Percentiles rank a stretch among this genome's conserved stretches.
These are phyloP conservation scores for Rhagium mordax DNA, from an alignment of 2,888 invertebrate genomes.

Conservation along the genomic window DNA sequence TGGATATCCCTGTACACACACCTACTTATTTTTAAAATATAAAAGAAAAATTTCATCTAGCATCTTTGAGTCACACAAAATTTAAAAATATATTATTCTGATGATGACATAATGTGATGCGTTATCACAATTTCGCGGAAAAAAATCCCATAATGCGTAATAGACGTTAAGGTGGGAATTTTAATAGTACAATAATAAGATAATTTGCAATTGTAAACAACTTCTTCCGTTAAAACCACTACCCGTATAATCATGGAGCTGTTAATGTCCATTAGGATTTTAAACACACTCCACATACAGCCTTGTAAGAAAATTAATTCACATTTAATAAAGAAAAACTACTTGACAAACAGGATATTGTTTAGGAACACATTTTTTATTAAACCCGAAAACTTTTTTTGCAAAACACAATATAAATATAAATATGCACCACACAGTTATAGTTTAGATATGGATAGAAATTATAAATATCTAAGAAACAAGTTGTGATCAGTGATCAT, in stretches of 20 bases:
- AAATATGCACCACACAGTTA: no score
- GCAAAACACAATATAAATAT: no score
- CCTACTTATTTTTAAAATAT: no score
- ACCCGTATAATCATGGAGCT: slow-evolving; percentile 31
- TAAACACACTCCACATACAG: slow-evolving; percentile 24
- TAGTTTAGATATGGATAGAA: background rate
- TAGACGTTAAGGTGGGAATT: slow-evolving; percentile 18
- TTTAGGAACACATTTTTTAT: background rate
- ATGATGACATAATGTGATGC: background rate
- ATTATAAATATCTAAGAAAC: background rate
- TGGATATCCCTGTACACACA: no score
- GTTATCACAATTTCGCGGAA: background rate
- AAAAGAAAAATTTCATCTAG: no score
- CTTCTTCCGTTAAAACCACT: slow-evolving; percentile 39
- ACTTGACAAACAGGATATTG: slow-evolving; percentile 24
- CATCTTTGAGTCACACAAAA: background rate
- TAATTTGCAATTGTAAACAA: slow-evolving; percentile 43
- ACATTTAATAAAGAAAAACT: slow-evolving; percentile 3
- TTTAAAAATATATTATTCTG: background rate
- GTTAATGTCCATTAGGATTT: slow-evolving; percentile 31
- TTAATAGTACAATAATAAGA: slow-evolving; percentile 29
- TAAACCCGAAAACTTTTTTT: no score
- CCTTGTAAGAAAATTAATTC: slow-evolving; percentile 33
- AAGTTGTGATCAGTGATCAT: background rate
- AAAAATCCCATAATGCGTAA: slow-evolving; percentile 5